Evolutionary conservation across 2,888 invertebrate genomes (phyloP), one percentile per base, ranked within the genome.

Genomic region (Nemotelus pantherinus): DNA sequence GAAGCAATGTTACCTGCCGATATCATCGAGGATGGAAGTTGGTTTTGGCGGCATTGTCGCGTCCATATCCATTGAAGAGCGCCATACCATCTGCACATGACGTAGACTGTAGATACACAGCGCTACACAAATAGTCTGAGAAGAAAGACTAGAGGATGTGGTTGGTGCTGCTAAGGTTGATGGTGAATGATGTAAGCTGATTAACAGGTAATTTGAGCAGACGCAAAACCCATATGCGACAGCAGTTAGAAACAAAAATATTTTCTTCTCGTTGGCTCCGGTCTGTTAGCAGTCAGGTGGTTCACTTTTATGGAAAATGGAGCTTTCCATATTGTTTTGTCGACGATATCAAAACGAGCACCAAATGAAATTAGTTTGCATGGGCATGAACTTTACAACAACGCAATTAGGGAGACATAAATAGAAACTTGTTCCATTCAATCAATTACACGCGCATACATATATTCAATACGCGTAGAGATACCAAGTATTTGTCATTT

Each of bases 131-230:
- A 65, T 45, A 48, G n/a, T 9, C 67, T 2, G 67, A 39, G 39
- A 9, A 68, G 50, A 68, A 39, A 39, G n/a, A 68, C 48, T 48
- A 47, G 47, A 50, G 47, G 50, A 39, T 50, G 25, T 25, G 50
- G 25, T 25, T 25, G 25, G 25, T 25, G 25, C 25, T 74, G 60
- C 63, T 60, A 72, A 57, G 72, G 72, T 72, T 72, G 58, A 25
- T 25, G 25, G 1, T 47, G 58, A 47, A 48, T 74, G 10, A 74
- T 74, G 63, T 47, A 63, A 74, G 55, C 74, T 63, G 74, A 74
- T 74, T 74, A 74, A 74, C 74, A 74, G 74, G 74, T 74, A 74
- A 74, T 60, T 74, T 63, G 63, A 70, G 70, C 55, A 70, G 70
- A 70, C 55, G 53, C 47, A 70, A 70, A 53, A 53, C 48, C 39